These are phyloP conservation scores for Propithecus perrieri DNA, from an alignment of 2,797 vertebrate species.

Conservation along the genomic window DNA sequence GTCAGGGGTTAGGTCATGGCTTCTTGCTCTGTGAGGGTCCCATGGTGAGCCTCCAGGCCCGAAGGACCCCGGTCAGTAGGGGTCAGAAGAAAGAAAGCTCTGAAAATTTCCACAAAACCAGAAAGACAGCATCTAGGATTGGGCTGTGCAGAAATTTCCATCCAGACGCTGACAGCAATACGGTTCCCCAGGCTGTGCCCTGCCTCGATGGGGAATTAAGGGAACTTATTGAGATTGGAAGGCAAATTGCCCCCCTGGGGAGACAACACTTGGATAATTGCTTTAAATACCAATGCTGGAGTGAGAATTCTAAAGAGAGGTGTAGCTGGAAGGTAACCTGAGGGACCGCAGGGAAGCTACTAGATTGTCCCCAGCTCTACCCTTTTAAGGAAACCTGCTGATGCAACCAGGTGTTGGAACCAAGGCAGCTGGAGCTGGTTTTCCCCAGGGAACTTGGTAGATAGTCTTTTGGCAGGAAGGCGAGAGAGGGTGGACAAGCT, in stretches of 20 bases:
- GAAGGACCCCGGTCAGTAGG: neutral
- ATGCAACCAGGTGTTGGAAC: neutral
- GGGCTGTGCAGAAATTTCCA: conserved; percentile 43
- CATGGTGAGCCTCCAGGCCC: neutral
- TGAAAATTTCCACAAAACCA: conserved; percentile 54
- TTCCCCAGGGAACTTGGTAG: conserved; percentile 12
- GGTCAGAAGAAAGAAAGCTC: conserved; percentile 15
- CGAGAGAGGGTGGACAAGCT: neutral
- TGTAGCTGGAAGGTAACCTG: neutral
- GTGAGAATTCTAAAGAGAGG: conserved; percentile 35
- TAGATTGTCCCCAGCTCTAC: neutral
- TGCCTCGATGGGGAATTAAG: conserved; percentile 30
- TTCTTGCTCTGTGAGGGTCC: neutral
- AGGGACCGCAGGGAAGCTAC: neutral
- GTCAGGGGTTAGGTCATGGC: neutral
- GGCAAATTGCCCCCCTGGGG: conserved; percentile 53
- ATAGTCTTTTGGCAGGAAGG: neutral
- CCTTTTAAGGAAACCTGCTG: conserved; percentile 53
- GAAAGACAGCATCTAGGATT: conserved; percentile 1
- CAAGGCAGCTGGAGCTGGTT: neutral
- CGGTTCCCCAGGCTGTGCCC: neutral
- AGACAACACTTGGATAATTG: conserved; percentile 53
- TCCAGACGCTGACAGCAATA: neutral
- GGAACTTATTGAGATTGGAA: conserved; percentile 44
- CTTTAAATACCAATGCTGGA: conserved; percentile 55